Evolutionary conservation across 2,797 vertebrate genomes (phyloP), one percentile per base, ranked within the genome.

Genomic region (Orientallactaga sibirica): DNA sequence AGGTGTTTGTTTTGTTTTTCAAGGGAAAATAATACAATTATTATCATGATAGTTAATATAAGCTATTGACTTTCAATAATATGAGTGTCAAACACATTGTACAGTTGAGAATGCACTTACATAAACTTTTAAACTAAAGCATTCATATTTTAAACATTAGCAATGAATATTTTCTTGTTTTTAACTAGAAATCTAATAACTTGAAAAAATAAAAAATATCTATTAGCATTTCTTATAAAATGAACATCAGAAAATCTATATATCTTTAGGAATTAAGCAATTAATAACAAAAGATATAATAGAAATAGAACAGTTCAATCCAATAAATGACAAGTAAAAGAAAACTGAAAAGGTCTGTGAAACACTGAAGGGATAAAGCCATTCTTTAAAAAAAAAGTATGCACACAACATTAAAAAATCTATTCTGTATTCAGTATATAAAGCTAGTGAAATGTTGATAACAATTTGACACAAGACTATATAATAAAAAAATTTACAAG

Each of bases 1-100:
- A 41, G 7, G 61, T 61, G n/a, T 6, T 91, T 93, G 20, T 74
- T 74, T 64, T 2, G 18, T 74, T 3, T 8, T 43, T 96, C 95
- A 95, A 64, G 14, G 3, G 11, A 80, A 43, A 90, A 68, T 24
- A 52, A 7, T 41, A 71, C 61, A 18, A 25, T 4, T 55, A 58
- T 1, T 25, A 7, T 79, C 25, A 66, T 15, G 27, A 73, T 43
- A 93, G 0, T 62, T 48, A 62, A 89, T 79, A 64, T n/a, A 88
- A 71, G 1, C 6, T 61, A 33, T n/a, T n/a, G n/a, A n/a, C n/a
- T n/a, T n/a, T 70, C 82, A 29, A 70, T 1, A 48, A 48, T 82
- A 76, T 68, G 2, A 55, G 58, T 58, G 76, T 48, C 48, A 48
- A 48, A 48, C 1, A 9, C 48, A 48, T 8, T 48, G 48, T 9